Percentiles rank a stretch among this genome's conserved stretches.
Conservation (phyloP, 1,140 invertebrate species). For the Papilio glaucus region DNA sequence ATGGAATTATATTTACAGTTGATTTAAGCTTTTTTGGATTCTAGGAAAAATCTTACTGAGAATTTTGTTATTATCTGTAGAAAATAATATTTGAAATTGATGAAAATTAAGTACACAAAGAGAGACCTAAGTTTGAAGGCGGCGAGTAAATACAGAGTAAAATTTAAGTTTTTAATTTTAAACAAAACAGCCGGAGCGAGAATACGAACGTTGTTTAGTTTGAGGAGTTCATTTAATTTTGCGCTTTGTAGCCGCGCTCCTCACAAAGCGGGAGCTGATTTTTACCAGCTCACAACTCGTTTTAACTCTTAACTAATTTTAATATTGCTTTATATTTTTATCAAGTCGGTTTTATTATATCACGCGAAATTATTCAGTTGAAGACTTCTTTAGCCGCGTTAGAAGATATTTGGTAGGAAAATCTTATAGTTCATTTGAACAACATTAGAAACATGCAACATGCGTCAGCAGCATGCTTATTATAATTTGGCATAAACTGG, state of each 20-base stretch:
- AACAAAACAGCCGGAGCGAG: constrained; percentile 25
- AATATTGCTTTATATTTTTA: constrained; percentile 1
- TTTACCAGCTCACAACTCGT: not conserved
- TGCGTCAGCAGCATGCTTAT: too few species aligned
- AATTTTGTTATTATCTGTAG: not conserved
- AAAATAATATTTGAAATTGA: constrained; percentile 1
- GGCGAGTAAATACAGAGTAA: constrained; percentile 13
- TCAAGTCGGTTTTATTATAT: not conserved
- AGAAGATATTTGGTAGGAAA: too few species aligned
- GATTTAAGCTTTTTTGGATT: too few species aligned
- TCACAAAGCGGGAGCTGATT: not conserved
- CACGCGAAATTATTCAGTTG: not conserved
- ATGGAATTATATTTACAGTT: too few species aligned
- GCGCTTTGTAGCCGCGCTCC: constrained; percentile 9
- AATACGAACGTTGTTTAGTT: constrained; percentile 33
- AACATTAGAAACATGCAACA: too few species aligned
- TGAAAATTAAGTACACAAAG: constrained; percentile 14
- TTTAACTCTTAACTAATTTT: not conserved
- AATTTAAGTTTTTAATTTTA: constrained; percentile 31
- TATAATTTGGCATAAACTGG: too few species aligned
- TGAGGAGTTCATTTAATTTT: constrained; percentile 31
- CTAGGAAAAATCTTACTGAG: too few species aligned
- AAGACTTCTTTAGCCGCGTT: too few species aligned
- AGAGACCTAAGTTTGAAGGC: not conserved
- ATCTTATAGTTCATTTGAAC: too few species aligned